phyloP scores from a whole-genome alignment of 2,113 vertebrate genomes.

The Neopipo cinnamomea region DNA sequence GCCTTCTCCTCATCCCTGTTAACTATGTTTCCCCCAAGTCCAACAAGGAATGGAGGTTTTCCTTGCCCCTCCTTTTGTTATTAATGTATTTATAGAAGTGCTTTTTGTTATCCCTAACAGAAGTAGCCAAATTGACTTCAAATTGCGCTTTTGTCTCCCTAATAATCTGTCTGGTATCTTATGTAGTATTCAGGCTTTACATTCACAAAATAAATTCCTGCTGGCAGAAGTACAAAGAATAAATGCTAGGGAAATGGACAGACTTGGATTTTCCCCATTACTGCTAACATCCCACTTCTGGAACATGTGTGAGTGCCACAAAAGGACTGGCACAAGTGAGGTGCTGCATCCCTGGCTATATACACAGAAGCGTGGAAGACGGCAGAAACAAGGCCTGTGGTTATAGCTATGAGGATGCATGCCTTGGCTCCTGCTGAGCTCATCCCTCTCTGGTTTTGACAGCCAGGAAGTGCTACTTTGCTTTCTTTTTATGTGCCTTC shows the following conservation, averaged over 20 bases:
- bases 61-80: no score
- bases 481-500: neutral
- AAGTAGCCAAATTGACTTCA: no score
- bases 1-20: no score
- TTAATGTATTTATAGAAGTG: no score
- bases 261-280: neutral
- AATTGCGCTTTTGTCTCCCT: no score
- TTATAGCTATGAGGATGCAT: neutral
- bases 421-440: neutral
- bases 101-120: no score
- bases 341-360: neutral
- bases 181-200: neutral
- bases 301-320: accelerated
- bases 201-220: neutral
- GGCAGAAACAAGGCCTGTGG: neutral
- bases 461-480: neutral
- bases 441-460: neutral
- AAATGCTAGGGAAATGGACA: neutral
- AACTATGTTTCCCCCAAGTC: no score
- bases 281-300: neutral
- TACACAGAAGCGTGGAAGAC: accelerated
- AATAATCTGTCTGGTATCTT: neutral
- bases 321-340: neutral
- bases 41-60: no score
- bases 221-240: neutral